A percentile compares a stretch with the other conserved stretches of the same genome.
These are phyloP conservation scores for Drosophila grimshawi DNA, from an alignment of 1,140 invertebrate species.

Conservation along the genomic window DNA sequence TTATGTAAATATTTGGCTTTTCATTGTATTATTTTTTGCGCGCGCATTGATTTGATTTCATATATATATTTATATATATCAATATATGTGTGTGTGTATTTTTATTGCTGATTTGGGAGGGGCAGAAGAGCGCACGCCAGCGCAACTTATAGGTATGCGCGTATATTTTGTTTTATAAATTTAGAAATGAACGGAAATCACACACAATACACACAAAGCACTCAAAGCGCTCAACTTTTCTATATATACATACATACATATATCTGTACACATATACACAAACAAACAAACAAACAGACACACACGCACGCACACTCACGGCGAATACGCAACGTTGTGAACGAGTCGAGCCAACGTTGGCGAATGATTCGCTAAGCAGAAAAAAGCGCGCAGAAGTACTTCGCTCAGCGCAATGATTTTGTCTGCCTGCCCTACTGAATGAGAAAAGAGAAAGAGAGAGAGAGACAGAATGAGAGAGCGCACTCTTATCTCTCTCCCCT, in stretches of 20 bases:
- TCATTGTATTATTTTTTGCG: constrained; percentile 37
- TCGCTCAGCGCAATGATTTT: constrained; percentile 17
- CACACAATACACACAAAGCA: background rate
- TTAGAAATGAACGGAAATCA: constrained; percentile 69
- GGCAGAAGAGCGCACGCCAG: constrained; percentile 13
- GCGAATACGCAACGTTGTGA: constrained; percentile 73
- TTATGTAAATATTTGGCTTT: constrained; percentile 43
- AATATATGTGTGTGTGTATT: too few relatives aligned
- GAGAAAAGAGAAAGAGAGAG: too few relatives aligned
- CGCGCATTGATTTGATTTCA: constrained; percentile 57
- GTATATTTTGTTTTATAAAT: constrained; percentile 67
- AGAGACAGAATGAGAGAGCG: background rate
- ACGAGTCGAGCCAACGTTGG: constrained; percentile 61
- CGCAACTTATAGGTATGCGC: constrained; percentile 48
- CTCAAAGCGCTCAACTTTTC: constrained; percentile 13
- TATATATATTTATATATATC: constrained; percentile 20
- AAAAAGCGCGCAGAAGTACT: constrained; percentile 63
- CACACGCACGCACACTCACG: constrained; percentile 28
- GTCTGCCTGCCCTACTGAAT: background rate
- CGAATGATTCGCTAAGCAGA: constrained; percentile 54
- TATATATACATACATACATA: constrained; percentile 48
- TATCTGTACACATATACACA: constrained; percentile 26
- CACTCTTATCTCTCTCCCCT: constrained; percentile 21
- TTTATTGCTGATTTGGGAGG: constrained; percentile 1
- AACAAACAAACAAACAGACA: constrained; percentile 22